Conservation (phyloP, 1,140 invertebrate genomes). For the Drosophila melanica region DNA sequence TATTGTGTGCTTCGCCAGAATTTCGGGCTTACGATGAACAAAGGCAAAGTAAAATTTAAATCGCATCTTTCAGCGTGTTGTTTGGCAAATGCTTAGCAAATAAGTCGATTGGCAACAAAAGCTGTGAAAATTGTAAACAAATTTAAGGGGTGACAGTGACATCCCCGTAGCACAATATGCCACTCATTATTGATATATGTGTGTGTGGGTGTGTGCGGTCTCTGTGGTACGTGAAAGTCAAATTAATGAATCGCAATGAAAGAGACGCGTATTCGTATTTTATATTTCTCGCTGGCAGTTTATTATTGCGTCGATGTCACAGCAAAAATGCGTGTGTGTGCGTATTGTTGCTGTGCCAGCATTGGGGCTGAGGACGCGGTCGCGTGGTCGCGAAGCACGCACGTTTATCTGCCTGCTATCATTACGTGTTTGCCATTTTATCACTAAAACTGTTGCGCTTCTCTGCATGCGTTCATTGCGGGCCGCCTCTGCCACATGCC, state of each 20-base stretch:
- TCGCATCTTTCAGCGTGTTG: conserved; percentile 34
- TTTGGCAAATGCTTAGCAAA: conserved; percentile 43
- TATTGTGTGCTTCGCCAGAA: conserved; percentile 4
- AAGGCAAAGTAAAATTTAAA: conserved; percentile 13
- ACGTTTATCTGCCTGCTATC: conserved; percentile 72
- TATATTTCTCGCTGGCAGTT: conserved; percentile 34
- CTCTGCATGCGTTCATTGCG: conserved; percentile 39
- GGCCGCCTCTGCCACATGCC: neutral
- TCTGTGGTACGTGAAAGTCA: conserved; percentile 63
- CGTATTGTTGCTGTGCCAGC: conserved; percentile 23
- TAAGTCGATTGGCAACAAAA: conserved; percentile 66
- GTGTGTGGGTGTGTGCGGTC: conserved; percentile 25
- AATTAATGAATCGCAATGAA: conserved; percentile 75
- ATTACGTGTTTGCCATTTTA: conserved; percentile 80
- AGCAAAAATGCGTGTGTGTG: conserved; percentile 6
- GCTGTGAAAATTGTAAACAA: conserved; percentile 71
- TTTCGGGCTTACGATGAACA: conserved; percentile 9
- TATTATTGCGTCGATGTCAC: conserved; percentile 44
- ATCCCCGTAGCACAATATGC: conserved; percentile 4
- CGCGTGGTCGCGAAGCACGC: conserved; percentile 36
- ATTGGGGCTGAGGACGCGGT: conserved; percentile 11
- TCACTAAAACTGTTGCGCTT: conserved; percentile 80
- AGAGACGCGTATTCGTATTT: conserved; percentile 41
- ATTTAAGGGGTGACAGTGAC: conserved; percentile 25
- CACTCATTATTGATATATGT: conserved; percentile 30